Evolutionary conservation across 2,888 invertebrate genomes (phyloP), one percentile per base, ranked within the genome.

Genomic region (Drosophila flavopinicola): DNA sequence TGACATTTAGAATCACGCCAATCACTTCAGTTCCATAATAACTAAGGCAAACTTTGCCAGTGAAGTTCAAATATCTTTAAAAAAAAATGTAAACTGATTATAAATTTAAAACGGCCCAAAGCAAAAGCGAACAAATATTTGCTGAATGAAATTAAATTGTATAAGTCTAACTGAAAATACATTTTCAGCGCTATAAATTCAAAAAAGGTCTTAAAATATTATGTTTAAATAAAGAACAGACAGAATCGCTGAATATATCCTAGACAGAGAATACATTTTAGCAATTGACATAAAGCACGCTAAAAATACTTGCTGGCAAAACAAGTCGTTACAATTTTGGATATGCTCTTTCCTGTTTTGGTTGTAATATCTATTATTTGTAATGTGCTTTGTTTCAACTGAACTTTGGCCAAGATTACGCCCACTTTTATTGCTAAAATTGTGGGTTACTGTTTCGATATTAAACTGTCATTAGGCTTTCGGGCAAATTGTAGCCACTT

Each of bases 401-500:
- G 6, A 51, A 24, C 1, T n/a, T n/a, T 17, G 17, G 27, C 29
- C 23, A 15, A 29, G 24, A 35, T 30, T 27, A 25, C 13, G 29
- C n/a, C 17, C 23, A 37, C 20, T 67, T 47, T 35, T 25, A 37
- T 37, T 42, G 47, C 20, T 24, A 44, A 58, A 68, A 71, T 73
- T 63, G 35, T 58, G 47, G 54, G 38, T 58, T 38, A 17, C 20
- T 41, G 51, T 59, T 35, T 39, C 5, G 35, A 11, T 59, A 63
- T 68, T 74, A 56, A 74, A 64, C 52, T 59, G 69, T 74, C 72
- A 59, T 72, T 72, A 74, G 45, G 49, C 30, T 23, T 37, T 6
- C 7, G 24, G 47, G 13, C 49, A 39, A 61, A 52, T 67, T 53
- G 47, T 37, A 25, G 47, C 15, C 42, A 57, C 61, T 63, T 70